A percentile compares a stretch with the other conserved stretches of the same genome.
Conservation (phyloP, 2,888 invertebrate species). For the Lycocerus yunnanus region DNA sequence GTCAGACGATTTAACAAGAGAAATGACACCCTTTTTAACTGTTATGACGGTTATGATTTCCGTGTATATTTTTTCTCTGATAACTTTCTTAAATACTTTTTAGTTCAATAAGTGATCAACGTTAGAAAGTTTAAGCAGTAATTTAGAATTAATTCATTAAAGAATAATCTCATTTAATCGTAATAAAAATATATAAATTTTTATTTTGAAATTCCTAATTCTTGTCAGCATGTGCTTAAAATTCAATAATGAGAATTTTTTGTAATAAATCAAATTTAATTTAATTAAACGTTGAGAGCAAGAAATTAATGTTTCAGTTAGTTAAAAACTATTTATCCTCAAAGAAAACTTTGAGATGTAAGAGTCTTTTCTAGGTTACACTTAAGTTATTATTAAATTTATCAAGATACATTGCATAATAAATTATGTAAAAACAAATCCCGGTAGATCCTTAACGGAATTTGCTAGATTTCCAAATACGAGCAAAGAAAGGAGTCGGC, state of each 20-base stretch:
- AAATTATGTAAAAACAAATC: too few species aligned
- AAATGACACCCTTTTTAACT: too few species aligned
- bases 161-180: neutral
- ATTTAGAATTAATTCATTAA: neutral
- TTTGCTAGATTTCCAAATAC: too few species aligned
- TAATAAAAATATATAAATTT: constrained; percentile 19
- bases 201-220: constrained; percentile 1
- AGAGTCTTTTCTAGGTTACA: too few species aligned
- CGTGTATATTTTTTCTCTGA: neutral
- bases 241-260: constrained; percentile 30
- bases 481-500: too few species aligned
- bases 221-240: constrained; percentile 31
- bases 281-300: neutral
- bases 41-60: too few species aligned
- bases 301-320: neutral
- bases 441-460: too few species aligned
- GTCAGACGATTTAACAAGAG: too few species aligned
- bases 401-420: too few species aligned
- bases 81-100: neutral
- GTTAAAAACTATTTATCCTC: too few species aligned
- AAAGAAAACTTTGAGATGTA: too few species aligned
- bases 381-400: too few species aligned
- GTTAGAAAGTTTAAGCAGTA: neutral
- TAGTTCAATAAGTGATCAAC: neutral
- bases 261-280: neutral